Base-by-base conservation (phyloP, 2,113 vertebrate genomes). In the Platysteira castanea region DNA sequence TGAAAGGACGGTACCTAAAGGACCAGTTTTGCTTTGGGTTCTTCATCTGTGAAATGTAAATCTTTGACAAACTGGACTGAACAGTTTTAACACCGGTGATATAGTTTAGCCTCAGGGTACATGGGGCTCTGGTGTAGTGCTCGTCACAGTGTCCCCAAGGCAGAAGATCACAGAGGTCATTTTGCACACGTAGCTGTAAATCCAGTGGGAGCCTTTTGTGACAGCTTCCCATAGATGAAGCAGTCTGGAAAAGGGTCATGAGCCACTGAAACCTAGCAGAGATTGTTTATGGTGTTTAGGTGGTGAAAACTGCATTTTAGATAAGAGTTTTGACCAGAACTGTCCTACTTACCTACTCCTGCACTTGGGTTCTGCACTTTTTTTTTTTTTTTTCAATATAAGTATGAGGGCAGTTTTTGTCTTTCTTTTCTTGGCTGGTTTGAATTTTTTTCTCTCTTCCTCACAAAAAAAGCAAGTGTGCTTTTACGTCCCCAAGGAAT, bases 361-460 rank as follows among this genome's bases (percentile, higher is more conserved):
- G 31, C 11, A 42, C 6, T 24, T 70, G n/a, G 15, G 10, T 39
- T 93, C 85, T 85, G 21, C 15, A 16, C 2, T 2, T 16, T 39
- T 17, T 41, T 39, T 27, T 39, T 42, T 33, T 41, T 39, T 37
- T 15, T 37, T 15, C 0, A 47, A 9, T 47, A 1, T 20, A 80
- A 42, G 11, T 65, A 42, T 15, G 4, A 15, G 28, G n/a, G 7
- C 14, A 42, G 3, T 15, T 87, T 82, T 69, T 76, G 16, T 61
- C 13, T 60, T 28, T 70, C 14, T 64, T 47, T 87, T 87, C 53
- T 49, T 70, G 31, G 5, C 10, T 61, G 8, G 2, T 67, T 92
- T 57, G 0, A 5, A 8, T 28, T 63, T 33, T 50, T 60, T 65
- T 16, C 3, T 0, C 24, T 31, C 7, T 75, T 70, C 26, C 13